Conservation (phyloP, 2,113 vertebrate species). For the Canis aureus region DNA sequence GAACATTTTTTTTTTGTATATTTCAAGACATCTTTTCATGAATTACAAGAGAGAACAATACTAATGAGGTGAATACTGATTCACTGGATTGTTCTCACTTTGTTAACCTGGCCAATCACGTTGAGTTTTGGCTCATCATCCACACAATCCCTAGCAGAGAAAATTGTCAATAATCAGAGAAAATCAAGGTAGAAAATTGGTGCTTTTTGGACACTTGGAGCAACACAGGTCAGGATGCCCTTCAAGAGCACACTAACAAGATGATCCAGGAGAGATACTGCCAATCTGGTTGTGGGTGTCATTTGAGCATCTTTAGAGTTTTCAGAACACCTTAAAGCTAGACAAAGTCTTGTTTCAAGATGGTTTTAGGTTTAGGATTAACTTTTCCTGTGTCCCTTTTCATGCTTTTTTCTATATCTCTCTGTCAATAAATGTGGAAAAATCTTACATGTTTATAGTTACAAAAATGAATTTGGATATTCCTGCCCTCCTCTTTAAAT, state of each 20-base stretch:
- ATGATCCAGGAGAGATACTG: constrained; percentile 66
- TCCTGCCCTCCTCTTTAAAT: constrained; percentile 23
- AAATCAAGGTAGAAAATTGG: constrained; percentile 81
- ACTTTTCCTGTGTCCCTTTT: neutral
- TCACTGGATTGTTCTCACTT: constrained; percentile 49
- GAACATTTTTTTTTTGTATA: constrained; percentile 26
- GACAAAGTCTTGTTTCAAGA: constrained; percentile 19
- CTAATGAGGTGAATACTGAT: constrained; percentile 54
- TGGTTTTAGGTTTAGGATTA: neutral
- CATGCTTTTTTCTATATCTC: neutral
- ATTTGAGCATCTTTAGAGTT: constrained; percentile 62
- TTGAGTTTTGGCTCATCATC: constrained; percentile 68
- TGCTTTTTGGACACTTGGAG: constrained; percentile 72
- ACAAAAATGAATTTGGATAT: neutral
- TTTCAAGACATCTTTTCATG: constrained; percentile 40
- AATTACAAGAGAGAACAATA: neutral
- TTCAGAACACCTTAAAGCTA: constrained; percentile 34
- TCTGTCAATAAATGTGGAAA: neutral
- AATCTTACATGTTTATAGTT: neutral
- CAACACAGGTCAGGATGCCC: constrained; percentile 61
- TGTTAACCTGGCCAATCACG: constrained; percentile 62
- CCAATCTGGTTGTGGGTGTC: constrained; percentile 54
- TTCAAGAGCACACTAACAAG: constrained; percentile 69
- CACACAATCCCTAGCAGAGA: constrained; percentile 69
- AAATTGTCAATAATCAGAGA: constrained; percentile 83